Conservation (phyloP, 2,113 vertebrate species). For the Otolemur garnettii region DNA sequence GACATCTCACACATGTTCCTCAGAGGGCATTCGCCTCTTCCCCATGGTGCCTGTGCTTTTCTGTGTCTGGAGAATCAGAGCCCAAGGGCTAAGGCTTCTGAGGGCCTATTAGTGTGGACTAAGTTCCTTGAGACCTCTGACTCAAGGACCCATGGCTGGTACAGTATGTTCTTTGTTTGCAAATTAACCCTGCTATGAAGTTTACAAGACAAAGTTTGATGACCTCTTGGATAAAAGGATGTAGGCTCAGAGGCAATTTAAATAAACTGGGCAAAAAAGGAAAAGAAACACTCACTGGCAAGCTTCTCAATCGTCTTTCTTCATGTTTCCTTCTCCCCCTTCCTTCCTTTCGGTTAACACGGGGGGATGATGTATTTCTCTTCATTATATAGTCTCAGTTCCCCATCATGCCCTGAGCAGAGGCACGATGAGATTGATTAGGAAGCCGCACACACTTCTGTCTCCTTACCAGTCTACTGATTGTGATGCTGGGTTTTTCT, state of each 20-base stretch:
- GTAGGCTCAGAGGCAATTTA: background rate
- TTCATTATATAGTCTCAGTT: background rate
- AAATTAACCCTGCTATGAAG: constrained; percentile 5
- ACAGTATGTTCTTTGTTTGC: constrained; percentile 7
- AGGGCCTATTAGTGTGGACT: background rate
- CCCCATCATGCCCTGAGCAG: background rate
- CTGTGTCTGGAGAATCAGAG: background rate
- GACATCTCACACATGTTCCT: background rate
- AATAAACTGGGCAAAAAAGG: constrained; percentile 26
- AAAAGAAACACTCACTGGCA: background rate
- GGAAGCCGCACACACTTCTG: background rate
- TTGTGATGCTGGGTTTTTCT: background rate
- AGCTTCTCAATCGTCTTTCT: background rate
- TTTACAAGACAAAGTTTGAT: constrained; percentile 66
- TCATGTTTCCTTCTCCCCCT: background rate
- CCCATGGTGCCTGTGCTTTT: background rate
- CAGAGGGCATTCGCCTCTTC: background rate
- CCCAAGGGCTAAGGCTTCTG: background rate
- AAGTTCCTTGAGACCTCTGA: background rate
- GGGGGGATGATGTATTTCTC: background rate
- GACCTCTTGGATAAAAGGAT: constrained; percentile 54
- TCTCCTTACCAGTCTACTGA: background rate
- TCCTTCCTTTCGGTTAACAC: background rate
- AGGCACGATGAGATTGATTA: background rate
- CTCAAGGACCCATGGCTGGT: background rate